phyloP scores from a whole-genome alignment of 53 echinoderm and acorn worm genomes.

The Actinopyga echinites region DNA sequence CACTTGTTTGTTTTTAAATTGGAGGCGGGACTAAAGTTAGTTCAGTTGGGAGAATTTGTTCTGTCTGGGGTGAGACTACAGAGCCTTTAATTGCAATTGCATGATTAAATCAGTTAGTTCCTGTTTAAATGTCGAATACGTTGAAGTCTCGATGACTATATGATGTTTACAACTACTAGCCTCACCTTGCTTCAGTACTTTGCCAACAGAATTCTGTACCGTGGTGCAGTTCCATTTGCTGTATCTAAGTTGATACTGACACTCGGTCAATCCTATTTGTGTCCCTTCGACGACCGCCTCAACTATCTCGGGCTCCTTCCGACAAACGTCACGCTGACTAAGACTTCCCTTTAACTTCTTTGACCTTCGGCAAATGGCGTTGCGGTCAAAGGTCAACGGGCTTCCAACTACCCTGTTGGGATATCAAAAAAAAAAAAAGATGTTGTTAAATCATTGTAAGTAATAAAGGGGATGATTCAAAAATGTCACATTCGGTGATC shows the following conservation, averaged over 20 bases:
- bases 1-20: too few species aligned
- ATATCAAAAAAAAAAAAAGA: background rate
- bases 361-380: slow-evolving; percentile 90
- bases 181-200: slow-evolving; percentile 88
- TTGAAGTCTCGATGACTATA: too few species aligned
- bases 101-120: background rate
- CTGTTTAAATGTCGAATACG: too few species aligned
- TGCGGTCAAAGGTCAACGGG: slow-evolving; percentile 92
- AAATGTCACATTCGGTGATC: background rate
- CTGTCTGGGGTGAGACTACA: too few species aligned
- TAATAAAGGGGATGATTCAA: background rate
- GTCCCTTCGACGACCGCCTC: slow-evolving; percentile 87
- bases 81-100: too few species aligned
- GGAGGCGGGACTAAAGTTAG: too few species aligned
- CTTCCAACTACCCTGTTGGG: slow-evolving; percentile 88
- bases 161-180: background rate
- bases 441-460: background rate
- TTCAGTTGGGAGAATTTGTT: too few species aligned
- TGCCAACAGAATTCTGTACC: slow-evolving; percentile 72
- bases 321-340: slow-evolving; percentile 85
- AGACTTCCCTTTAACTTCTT: slow-evolving; percentile 73
- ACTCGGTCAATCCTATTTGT: slow-evolving; percentile 76
- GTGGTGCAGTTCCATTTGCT: slow-evolving; percentile 95
- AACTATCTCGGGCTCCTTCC: slow-evolving; percentile 94
- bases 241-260: slow-evolving; percentile 78